Base-by-base conservation (phyloP, 2,113 vertebrate genomes). In the Fregata magnificens region DNA sequence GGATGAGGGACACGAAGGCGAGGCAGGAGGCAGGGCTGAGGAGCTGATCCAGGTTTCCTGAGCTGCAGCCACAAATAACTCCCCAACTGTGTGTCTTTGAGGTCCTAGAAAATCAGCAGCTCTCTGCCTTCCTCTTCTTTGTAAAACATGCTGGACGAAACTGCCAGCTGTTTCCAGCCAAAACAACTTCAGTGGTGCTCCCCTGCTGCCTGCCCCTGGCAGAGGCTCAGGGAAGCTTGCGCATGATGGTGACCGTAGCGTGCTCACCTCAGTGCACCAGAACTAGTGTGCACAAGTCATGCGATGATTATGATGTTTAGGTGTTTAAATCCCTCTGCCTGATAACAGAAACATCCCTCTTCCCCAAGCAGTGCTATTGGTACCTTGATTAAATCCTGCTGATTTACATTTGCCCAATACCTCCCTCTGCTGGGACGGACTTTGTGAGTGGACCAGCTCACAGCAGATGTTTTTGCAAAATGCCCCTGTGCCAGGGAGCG, bases 1-100 rank as follows among this genome's bases (percentile, higher is more conserved):
- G 15, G 53, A 29, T 0, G 0, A 34, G 69, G 25, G 40, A 3
- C 18, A 58, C 1, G 2, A 61, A 61, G 61, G 29, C 6, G 2
- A 22, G 4, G 50, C 32, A 22, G 31, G 49, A 36, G 22, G 40
- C 28, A 80, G 53, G 56, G 20, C 22, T 6, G 59, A 40, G 47
- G n/a, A 55, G 25, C 34, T 82, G 34, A 62, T 28, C 31, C 50
- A 34, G 42, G 7, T 71, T 66, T 87, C 52, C 36, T 31, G 55
- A 93, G 21, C 34, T 72, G 52, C 70, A 38, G 32, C 38, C 44
- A 70, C 71, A 50, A 45, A 25, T 44, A 70, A 10, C 3, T 91
- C 56, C 53, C 16, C 21, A 63, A 0, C 16, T 24, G 9, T 0
- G 0, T 36, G 45, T 70, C 69, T 53, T 69, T 13, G 32, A 87